Evolutionary conservation across 2,888 invertebrate genomes (phyloP).

Genomic region (Sepiola atlantica): DNA sequence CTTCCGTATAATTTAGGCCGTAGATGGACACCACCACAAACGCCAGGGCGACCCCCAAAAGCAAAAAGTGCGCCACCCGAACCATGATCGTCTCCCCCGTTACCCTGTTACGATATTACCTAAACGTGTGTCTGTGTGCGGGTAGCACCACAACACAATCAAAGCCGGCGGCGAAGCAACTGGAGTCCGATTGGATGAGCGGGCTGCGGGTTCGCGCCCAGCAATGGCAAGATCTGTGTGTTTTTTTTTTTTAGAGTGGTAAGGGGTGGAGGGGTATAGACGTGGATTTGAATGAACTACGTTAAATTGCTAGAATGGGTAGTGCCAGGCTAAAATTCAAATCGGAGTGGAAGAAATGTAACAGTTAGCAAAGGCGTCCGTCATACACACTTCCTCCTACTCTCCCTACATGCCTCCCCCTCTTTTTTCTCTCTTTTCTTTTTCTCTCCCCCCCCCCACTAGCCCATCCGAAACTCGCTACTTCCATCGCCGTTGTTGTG

Average conservation of each 20-base stretch:
- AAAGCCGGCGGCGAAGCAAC: slow-evolving; percentile 1
- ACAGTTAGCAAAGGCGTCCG: not conserved
- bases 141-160: not conserved
- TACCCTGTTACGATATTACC: not conserved
- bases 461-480: not conserved
- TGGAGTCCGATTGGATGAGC: slow-evolving; percentile 6
- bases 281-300: not conserved
- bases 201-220: not conserved
- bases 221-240: not conserved
- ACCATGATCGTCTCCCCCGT: not conserved
- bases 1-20: not conserved
- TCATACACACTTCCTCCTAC: not conserved
- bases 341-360: not conserved
- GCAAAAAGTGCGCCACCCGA: slow-evolving; percentile 32
- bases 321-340: not conserved
- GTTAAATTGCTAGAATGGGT: not conserved
- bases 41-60: not conserved
- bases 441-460: not conserved
- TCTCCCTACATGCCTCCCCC: not conserved
- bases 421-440: not conserved
- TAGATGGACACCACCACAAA: not conserved
- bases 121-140: not conserved
- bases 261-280: not conserved
- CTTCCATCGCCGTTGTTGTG: not conserved
- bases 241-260: not conserved